These are phyloP conservation scores for Stenichneumon culpator DNA, from an alignment of 2,888 invertebrate species.

Conservation along the genomic window DNA sequence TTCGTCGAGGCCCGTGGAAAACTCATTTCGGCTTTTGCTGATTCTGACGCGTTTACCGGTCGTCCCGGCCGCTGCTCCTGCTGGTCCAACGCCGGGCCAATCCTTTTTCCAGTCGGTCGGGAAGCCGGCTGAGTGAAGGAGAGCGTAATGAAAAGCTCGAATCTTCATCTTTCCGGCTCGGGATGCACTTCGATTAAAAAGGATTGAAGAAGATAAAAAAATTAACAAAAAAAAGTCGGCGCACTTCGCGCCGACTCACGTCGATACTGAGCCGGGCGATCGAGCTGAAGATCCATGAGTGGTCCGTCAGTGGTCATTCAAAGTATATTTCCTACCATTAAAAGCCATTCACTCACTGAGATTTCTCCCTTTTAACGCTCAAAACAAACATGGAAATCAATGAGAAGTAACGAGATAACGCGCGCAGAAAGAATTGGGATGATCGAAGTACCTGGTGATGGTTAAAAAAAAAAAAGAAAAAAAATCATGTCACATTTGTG, in stretches of 20 bases:
- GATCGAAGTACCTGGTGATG: background rate
- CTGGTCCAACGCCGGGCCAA: constrained; percentile 25
- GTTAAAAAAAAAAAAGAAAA: no score
- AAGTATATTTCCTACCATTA: background rate
- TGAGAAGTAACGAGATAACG: background rate
- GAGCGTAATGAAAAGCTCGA: constrained; percentile 34
- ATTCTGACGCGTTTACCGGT: constrained; percentile 42
- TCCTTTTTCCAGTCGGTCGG: constrained; percentile 45
- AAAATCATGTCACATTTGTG: no score
- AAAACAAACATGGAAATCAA: background rate
- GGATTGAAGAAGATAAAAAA: constrained; percentile 6
- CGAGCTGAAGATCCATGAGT: background rate
- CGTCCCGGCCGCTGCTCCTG: constrained; percentile 11
- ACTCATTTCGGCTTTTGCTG: constrained; percentile 54
- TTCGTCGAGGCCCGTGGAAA: constrained; percentile 36
- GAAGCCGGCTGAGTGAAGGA: constrained; percentile 6
- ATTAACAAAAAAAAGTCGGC: constrained; percentile 12
- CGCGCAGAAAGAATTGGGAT: background rate
- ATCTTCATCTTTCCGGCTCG: constrained; percentile 33
- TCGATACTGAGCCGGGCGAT: background rate
- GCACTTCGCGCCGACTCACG: background rate
- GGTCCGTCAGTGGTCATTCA: background rate
- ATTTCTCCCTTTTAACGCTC: background rate
- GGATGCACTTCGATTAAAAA: constrained; percentile 11
- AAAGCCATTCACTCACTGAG: background rate